Evolutionary conservation across 2,797 vertebrate species (phyloP), one percentile per base, ranked within the genome.

Genomic region (Pipistrellus kuhlii): DNA sequence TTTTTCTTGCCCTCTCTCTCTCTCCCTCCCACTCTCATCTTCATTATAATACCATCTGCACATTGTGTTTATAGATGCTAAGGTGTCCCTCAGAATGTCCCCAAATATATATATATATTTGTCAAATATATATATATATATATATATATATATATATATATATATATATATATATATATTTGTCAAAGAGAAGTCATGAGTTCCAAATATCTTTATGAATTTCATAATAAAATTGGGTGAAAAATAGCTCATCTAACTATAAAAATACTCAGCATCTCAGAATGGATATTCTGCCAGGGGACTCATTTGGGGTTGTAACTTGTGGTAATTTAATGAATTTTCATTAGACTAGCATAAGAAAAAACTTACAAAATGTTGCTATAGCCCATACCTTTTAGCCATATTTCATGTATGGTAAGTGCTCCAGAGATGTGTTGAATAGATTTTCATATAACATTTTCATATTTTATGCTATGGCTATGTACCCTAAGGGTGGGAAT

Each of bases 171-270:
- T 38, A 38, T 38, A 41, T 41, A 41, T 41, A 41, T 9, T 84
- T 51, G 13, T n/a, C 41, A 5, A 41, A 76, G 57, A n/a, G 4
- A 90, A 75, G 30, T 69, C 2, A 27, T 84, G 48, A 30, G 38
- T 91, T 92, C 51, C 17, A 51, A 90, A 30, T 75, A 30, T 89
- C 62, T 94, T 38, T 12, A 20, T 35, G 55, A 80, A 6, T 78
- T 94, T 96, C 15, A 51, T 46, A 75, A 64, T 91, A 53, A 55
- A 81, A 75, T 66, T n/a, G 10, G 25, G 3, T 76, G 20, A 80
- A 75, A 44, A 78, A 83, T 48, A 72, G 10, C 30, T 35, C n/a
- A 59, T 17, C 41, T 13, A 72, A 32, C 15, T 68, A 20, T 72
- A 75, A 81, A 93, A 71, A 21, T 53, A n/a, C 78, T 46, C 5